Evolutionary conservation across 1,140 invertebrate genomes (phyloP).

Genomic region (Pseudomyrmex cubaensis): DNA sequence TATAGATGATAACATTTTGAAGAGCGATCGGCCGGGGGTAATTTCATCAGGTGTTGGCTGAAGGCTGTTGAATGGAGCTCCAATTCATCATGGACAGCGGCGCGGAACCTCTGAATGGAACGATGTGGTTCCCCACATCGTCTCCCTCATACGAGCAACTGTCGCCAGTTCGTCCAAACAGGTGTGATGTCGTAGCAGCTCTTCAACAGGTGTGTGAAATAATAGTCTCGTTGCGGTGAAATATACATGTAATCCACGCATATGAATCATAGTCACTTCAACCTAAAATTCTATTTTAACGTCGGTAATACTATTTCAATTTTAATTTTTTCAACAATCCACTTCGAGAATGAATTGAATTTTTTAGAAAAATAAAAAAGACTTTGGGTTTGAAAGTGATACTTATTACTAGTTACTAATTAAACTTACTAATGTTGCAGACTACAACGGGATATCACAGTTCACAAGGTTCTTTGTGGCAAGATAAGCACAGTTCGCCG

Average conservation of each 20-base stretch:
- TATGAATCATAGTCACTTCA: neutral
- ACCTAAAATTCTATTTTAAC: conserved; percentile 2
- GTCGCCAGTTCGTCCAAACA: conserved; percentile 78
- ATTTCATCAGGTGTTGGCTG: conserved; percentile 1
- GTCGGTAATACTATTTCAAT: neutral
- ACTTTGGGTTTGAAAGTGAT: neutral
- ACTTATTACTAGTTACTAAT: neutral
- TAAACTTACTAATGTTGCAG: conserved; percentile 68
- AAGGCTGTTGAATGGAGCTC: conserved; percentile 77
- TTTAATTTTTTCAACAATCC: neutral
- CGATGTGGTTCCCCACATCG: conserved; percentile 79
- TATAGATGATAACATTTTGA: conserved; percentile 3
- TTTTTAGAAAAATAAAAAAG: no score
- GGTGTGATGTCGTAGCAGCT: conserved; percentile 73
- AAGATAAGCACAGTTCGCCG: conserved; percentile 77
- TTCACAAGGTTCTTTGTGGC: conserved; percentile 79
- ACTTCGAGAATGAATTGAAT: no score
- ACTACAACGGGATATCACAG: conserved; percentile 79
- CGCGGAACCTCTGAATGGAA: conserved; percentile 76
- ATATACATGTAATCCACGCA: neutral
- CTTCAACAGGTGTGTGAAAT: conserved; percentile 79
- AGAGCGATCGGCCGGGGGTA: neutral
- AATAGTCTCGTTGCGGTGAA: neutral
- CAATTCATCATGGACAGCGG: conserved; percentile 81
- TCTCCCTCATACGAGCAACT: conserved; percentile 81